Conservation (phyloP, 2,888 invertebrate species). For the Oegoconia quadripuncta region DNA sequence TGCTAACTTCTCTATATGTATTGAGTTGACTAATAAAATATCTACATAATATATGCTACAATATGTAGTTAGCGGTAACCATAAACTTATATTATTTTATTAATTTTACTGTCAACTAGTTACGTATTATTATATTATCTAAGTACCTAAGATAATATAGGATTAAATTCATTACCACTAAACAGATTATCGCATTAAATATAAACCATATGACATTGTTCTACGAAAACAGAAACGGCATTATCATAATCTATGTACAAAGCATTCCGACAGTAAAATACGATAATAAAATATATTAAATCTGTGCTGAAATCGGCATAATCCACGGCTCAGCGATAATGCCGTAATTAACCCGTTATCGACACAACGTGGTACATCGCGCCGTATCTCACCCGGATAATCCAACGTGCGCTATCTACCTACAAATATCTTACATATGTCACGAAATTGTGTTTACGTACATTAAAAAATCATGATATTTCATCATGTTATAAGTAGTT, state of each 20-base stretch:
- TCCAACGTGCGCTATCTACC: conserved; percentile 37
- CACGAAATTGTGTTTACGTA: conserved; percentile 6
- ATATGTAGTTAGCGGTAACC: too few species aligned
- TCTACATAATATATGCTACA: too few species aligned
- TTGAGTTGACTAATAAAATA: too few species aligned
- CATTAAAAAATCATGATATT: not conserved
- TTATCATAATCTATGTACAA: conserved; percentile 33
- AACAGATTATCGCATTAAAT: conserved; percentile 21
- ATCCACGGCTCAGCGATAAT: conserved; percentile 54
- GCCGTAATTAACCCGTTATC: conserved; percentile 44
- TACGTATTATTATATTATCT: too few species aligned
- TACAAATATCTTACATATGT: not conserved
- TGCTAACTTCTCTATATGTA: too few species aligned
- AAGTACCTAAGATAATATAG: too few species aligned
- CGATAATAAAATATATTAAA: conserved; percentile 59
- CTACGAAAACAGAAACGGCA: conserved; percentile 21
- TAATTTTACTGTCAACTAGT: too few species aligned
- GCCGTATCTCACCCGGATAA: conserved; percentile 41
- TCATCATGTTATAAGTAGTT: not conserved
- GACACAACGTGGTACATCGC: conserved; percentile 24
- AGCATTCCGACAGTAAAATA: conserved; percentile 45
- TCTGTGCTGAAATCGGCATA: conserved; percentile 56
- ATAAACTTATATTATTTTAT: too few species aligned
- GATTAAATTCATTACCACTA: too few species aligned
- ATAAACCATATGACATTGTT: conserved; percentile 29